Evolutionary conservation across 2,113 vertebrate genomes (phyloP), one percentile per base, ranked within the genome.

Genomic region (Clinocottus analis): DNA sequence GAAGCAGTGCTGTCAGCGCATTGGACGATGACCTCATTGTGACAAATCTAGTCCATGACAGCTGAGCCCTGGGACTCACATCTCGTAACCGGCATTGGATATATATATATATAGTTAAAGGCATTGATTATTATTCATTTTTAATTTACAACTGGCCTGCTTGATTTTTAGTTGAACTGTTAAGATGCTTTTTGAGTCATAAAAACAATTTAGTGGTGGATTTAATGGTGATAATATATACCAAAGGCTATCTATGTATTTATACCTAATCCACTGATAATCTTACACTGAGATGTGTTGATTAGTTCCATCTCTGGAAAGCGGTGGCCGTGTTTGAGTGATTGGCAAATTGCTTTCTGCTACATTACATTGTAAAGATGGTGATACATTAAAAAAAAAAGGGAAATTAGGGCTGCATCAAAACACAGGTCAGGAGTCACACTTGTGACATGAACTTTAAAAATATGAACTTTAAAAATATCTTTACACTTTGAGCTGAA

Each of bases 11-110:
- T 23, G 41, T 71, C 67, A 72, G 21, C 5, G 33, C 51, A 61
- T 53, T 4, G 10, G 56, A 66, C n/a, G 16, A 75, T 79, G 71
- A 83, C 76, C 76, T 83, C 84, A 86, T 58, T 64, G 39, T 72
- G 62, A 75, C 63, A 25, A 67, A 82, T 75, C 45, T 39, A 66
- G 51, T 53, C 31, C 45, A 63, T 76, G 55, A 76, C 66, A 76
- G 61, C 66, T 55, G 65, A 82, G 73, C 10, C 8, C 13, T 51
- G 62, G 47, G 77, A 78, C 31, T 64, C 29, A 2, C 12, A 12
- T 37, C 45, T 6, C 7, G 3, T 45, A 33, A 23, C 0, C 17
- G 7, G 7, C 25, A 68, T 39, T n/a, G 3, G 12, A 58, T 43
- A 33, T n/a, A n/a, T n/a, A n/a, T n/a, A n/a, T n/a, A n/a, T 60